A percentile compares a stretch with the other conserved stretches of the same genome.
Evolutionary conservation across 2,888 invertebrate genomes (phyloP).

Genomic region (Endotricha flammealis): DNA sequence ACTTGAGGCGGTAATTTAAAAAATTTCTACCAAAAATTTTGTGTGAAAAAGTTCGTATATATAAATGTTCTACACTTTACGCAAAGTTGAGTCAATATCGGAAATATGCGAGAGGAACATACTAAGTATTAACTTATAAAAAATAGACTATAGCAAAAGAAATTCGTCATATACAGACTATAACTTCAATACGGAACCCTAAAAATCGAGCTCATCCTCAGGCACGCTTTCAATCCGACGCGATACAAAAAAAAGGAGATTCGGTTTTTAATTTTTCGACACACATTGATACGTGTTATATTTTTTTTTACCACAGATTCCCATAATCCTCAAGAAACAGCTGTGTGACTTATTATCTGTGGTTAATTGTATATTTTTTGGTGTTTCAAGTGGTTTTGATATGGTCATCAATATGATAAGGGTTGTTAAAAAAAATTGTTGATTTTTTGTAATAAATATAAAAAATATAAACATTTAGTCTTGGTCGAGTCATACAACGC

Average conservation of each 20-base stretch:
- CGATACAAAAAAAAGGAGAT: conserved; percentile 47
- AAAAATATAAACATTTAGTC: too few species aligned
- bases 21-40: too few species aligned
- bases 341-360: background rate
- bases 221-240: conserved; percentile 39
- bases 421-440: background rate
- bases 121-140: conserved; percentile 3
- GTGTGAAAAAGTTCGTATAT: too few species aligned
- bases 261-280: conserved; percentile 28
- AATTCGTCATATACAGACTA: too few species aligned
- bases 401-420: conserved; percentile 19
- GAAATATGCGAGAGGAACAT: too few species aligned
- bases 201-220: conserved; percentile 26
- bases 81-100: too few species aligned
- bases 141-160: too few species aligned
- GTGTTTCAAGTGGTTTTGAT: conserved; percentile 19
- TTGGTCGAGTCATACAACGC: too few species aligned
- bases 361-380: conserved; percentile 7
- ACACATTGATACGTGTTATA: background rate
- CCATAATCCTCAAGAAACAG: background rate
- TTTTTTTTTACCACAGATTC: background rate
- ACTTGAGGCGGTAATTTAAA: too few species aligned
- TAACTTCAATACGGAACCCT: conserved; percentile 21
- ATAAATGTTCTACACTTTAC: too few species aligned
- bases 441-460: too few species aligned